Percentiles rank a stretch among this genome's conserved stretches.
Conservation (phyloP, 1,140 invertebrate species). For the Ephestia elutella region DNA sequence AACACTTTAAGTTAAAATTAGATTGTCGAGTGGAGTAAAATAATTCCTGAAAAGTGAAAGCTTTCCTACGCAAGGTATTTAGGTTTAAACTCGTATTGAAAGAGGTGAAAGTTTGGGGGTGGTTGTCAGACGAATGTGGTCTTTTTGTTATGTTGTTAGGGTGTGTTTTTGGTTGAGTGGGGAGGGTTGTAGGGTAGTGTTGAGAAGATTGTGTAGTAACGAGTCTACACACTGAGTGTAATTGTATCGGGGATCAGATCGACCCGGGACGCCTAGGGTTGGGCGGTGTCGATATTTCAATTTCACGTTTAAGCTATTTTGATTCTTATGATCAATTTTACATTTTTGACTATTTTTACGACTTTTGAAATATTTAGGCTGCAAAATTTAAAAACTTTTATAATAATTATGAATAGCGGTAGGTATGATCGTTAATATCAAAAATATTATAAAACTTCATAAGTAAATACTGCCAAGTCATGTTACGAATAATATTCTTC, state of each 20-base stretch:
- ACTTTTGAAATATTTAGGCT: too few relatives aligned
- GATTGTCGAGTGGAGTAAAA: slow-evolving; percentile 31
- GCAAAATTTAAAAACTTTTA: too few relatives aligned
- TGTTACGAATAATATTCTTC: too few relatives aligned
- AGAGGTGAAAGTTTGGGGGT: slow-evolving; percentile 71
- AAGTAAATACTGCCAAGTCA: too few relatives aligned
- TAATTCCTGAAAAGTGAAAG: slow-evolving; percentile 73
- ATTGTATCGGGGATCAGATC: slow-evolving; percentile 71
- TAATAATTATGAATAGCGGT: too few relatives aligned
- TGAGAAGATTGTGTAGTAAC: slow-evolving; percentile 70
- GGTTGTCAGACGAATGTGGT: slow-evolving; percentile 23
- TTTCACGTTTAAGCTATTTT: slow-evolving; percentile 25
- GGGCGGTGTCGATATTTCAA: slow-evolving; percentile 28
- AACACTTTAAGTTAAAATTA: slow-evolving; percentile 36
- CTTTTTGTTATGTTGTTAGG: slow-evolving; percentile 26
- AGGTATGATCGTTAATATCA: too few relatives aligned
- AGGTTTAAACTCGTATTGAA: slow-evolving; percentile 73
- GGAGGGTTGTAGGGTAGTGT: slow-evolving; percentile 36
- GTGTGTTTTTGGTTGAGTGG: slow-evolving; percentile 29
- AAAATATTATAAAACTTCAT: too few relatives aligned
- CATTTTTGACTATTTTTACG: too few relatives aligned
- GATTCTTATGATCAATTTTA: slow-evolving; percentile 15
- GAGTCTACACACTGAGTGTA: slow-evolving; percentile 67
- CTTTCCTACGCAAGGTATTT: slow-evolving; percentile 72
- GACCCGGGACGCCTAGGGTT: slow-evolving; percentile 40